These are phyloP conservation scores for Buceros bicornis DNA, from an alignment of 2,797 vertebrate species.

Conservation along the genomic window DNA sequence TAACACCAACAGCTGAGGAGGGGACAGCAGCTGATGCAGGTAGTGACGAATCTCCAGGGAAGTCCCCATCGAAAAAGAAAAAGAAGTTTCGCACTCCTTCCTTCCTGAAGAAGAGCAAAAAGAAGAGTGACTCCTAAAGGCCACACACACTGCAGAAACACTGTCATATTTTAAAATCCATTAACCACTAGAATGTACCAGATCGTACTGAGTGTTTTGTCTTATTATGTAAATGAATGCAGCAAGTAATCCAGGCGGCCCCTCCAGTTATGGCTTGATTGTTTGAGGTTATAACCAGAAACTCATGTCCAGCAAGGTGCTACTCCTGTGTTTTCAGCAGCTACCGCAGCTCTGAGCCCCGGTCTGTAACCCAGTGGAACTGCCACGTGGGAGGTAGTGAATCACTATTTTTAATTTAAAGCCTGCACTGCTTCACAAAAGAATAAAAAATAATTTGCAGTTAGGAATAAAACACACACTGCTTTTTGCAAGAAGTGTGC, in stretches of 20 bases:
- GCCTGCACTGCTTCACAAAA: conserved; percentile 27
- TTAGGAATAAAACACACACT: neutral
- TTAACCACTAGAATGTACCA: conserved; percentile 91
- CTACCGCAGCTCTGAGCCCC: conserved; percentile 34
- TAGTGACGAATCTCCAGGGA: conserved; percentile 96
- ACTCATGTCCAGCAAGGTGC: conserved; percentile 75
- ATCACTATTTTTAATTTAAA: conserved; percentile 19
- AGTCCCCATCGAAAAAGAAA: conserved; percentile 99
- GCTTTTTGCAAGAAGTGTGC: neutral
- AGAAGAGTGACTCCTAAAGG: conserved; percentile 93
- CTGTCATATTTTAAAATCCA: conserved; percentile 76
- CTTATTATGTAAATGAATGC: conserved; percentile 77
- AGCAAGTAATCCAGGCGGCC: conserved; percentile 74
- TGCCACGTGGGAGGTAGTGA: neutral
- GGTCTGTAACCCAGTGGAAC: neutral
- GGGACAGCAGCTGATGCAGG: conserved; percentile 80
- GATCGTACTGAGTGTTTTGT: conserved; percentile 85
- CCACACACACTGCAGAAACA: conserved; percentile 66
- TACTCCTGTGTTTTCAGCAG: conserved; percentile 71
- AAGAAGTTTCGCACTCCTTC: conserved; percentile 99
- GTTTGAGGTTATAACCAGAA: conserved; percentile 71
- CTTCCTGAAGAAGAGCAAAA: conserved; percentile 99
- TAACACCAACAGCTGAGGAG: conserved; percentile 75
- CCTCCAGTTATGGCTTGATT: conserved; percentile 62
- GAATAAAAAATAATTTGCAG: neutral